Evolutionary conservation across 2,888 invertebrate species (phyloP).

Genomic region (Volucella zonaria): DNA sequence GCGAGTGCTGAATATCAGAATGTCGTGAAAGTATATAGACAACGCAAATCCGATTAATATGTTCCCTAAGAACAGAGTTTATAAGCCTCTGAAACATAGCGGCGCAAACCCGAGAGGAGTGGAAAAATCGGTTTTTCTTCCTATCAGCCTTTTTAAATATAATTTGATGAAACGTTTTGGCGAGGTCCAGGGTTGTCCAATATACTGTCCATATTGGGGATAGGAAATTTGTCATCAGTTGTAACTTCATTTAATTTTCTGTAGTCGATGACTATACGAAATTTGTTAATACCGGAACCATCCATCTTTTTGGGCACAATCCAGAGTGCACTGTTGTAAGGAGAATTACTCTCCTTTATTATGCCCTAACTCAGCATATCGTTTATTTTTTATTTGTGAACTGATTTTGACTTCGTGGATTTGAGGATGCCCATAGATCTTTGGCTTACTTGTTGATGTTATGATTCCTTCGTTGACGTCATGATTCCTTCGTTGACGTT

Average conservation of each 20-base stretch:
- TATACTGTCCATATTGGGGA: conserved; percentile 30
- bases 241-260: no score
- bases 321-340: conserved; percentile 21
- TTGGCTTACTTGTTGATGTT: not conserved
- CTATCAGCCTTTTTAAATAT: conserved; percentile 30
- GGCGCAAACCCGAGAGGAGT: conserved; percentile 22
- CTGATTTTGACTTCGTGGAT: conserved; percentile 4
- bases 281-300: not conserved
- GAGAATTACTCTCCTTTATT: conserved; percentile 17
- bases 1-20: conserved; percentile 11
- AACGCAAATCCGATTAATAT: conserved; percentile 9
- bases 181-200: conserved; percentile 51
- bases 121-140: conserved; percentile 38
- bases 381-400: not conserved
- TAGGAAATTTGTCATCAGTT: no score
- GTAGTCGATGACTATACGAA: no score
- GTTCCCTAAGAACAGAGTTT: conserved; percentile 13
- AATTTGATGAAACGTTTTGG: conserved; percentile 54
- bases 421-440: conserved; percentile 5
- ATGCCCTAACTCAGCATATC: conserved; percentile 10
- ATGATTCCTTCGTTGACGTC: not conserved
- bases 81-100: conserved; percentile 35
- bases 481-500: not conserved
- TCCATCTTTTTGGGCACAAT: not conserved
- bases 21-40: conserved; percentile 15